Conservation (phyloP, 2,113 vertebrate species). For the Acanthochromis polyacanthus region DNA sequence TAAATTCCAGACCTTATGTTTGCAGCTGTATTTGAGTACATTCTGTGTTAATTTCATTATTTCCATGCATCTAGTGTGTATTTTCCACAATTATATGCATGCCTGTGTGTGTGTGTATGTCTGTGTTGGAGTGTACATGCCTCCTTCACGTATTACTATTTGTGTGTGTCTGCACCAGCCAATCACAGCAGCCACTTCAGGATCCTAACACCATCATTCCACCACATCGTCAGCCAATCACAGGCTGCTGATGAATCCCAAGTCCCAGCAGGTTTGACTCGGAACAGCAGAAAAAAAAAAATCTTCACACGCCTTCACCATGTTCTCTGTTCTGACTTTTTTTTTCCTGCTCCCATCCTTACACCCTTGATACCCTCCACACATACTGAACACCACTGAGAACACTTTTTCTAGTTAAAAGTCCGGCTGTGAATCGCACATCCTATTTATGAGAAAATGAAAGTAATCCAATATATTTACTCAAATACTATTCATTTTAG, state of each 20-base stretch:
- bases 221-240: constrained; percentile 75
- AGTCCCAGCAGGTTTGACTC: constrained; percentile 66
- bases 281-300: constrained; percentile 10
- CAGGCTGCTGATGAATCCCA: constrained; percentile 53
- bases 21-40: background rate
- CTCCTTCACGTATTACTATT: constrained; percentile 26
- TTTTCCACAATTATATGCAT: constrained; percentile 5
- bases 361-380: background rate
- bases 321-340: constrained; percentile 18
- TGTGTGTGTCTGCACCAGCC: constrained; percentile 49
- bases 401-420: background rate
- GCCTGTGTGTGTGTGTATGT: constrained; percentile 20
- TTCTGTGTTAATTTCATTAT: background rate
- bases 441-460: background rate
- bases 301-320: constrained; percentile 46
- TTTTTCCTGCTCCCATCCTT: constrained; percentile 5
- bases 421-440: background rate
- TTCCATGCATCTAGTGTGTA: background rate
- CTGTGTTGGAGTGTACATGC: constrained; percentile 18
- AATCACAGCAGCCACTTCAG: constrained; percentile 62
- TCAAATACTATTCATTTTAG: background rate
- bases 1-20: no score
- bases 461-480: background rate
- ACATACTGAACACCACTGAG: background rate
- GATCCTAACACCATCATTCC: constrained; percentile 75